Evolutionary conservation across 1,140 invertebrate genomes (phyloP), one percentile per base, ranked within the genome.

Genomic region (Parapsyche elsis): DNA sequence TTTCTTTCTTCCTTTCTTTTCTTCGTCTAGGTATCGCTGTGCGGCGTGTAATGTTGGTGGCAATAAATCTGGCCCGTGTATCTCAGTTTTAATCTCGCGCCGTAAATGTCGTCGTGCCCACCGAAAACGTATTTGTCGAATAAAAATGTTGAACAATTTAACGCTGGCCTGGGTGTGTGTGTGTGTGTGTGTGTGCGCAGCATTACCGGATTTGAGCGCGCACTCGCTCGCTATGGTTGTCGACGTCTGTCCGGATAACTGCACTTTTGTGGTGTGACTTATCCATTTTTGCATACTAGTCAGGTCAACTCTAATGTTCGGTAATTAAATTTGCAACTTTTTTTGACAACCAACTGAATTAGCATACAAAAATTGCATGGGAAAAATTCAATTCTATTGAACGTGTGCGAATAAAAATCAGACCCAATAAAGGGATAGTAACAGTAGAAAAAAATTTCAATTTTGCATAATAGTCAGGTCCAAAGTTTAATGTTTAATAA

Each of bases 101-200:
- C 71, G 79, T 81, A 81, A 83, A 83, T 83, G 82, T 83, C 82
- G 82, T 83, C 82, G 82, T 81, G 82, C 82, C 73, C 76, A 81
- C 82, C 77, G 80, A 83, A 83, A 83, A 77, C 76, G 80, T 81
- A 83, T 83, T 83, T 81, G 82, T 81, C 82, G 80, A 79, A 83
- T 83, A 80, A 80, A 79, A 80, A 79, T 81, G 76, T 77, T 81
- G 73, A 76, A 81, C 82, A 83, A 79, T 82, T 83, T 83, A 67
- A 75, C 73, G 70, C 24, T 45, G 24, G 0, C 57, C 64, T 67
- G 21, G 23, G 24, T 67, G 9, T 67, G 9, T 67, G 64, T 67
- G 0, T 23, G 64, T 67, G 9, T 67, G 24, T 23, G 49, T 53
- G 49, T 53, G 12, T 10, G 24, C 21, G 61, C 1, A 26, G 14